Base-by-base conservation (phyloP, 1,140 invertebrate species). In the Papilio polytes region DNA sequence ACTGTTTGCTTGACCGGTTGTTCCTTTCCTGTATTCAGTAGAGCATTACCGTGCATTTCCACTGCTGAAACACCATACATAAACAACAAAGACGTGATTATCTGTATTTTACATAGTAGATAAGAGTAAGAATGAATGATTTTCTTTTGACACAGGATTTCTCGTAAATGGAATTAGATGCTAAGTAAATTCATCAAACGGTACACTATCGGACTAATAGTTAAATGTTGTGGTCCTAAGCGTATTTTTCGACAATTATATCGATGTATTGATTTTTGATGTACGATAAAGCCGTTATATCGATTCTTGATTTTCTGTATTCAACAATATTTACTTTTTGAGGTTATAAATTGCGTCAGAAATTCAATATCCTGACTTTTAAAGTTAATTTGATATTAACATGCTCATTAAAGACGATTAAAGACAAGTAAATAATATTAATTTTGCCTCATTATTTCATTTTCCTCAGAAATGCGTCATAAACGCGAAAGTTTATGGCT, bases 1-100 rank as follows among this genome's bases (percentile, higher is more conserved):
- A 26, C 63, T 70, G 26, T 70, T 70, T 70, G 63, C 63, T 70
- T 70, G 63, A 70, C 63, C 53, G 53, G 53, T 56, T 56, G 53
- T 56, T 56, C 53, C 63, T 70, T 70, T 70, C 22, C 63, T 70
- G 63, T 70, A 70, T 15, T 26, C 26, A 70, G 22, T 70, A 26
- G 26, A 70, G 26, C 46, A 48, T 48, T 15, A 48, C 10, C 63
- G 63, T 70, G 63, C 3, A 26, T 70, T 70, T 31, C 10, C 22
- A 70, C 12, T 20, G n/a, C 2, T 0, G 56, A 13, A 48, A 48
- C 53, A 56, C 7, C 2, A 8, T 9, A 18, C n/a, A 20, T 1
- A 56, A n/a, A 56, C n/a, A 9, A n/a, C 2, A 53, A 41, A 41
- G 36, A 41, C 36, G 36, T 53, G 6, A 13, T 2, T 53, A 12